These are phyloP conservation scores for Pseudomyrmex dendroicus DNA, from an alignment of 1,140 invertebrate genomes.

Conservation along the genomic window DNA sequence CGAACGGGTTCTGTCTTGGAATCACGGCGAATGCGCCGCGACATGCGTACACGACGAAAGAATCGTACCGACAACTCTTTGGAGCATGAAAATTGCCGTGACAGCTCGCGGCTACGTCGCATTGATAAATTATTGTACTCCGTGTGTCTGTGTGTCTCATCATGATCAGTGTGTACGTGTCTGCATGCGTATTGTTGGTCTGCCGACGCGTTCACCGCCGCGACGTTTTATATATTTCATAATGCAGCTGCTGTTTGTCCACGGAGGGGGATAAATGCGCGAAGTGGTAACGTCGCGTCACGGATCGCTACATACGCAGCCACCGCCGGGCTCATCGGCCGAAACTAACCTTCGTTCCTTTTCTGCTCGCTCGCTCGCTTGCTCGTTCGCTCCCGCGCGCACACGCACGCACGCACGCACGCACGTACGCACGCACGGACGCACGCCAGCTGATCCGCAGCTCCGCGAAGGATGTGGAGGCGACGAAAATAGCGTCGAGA, in stretches of 20 bases:
- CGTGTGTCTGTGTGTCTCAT: background rate
- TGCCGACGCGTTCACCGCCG: no score
- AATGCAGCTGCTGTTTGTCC: background rate
- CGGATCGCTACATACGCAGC: constrained; percentile 43
- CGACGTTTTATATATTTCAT: background rate
- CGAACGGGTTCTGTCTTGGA: constrained; percentile 18
- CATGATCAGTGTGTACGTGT: background rate
- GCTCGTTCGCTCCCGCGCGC: background rate
- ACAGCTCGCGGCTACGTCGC: background rate
- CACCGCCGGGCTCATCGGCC: constrained; percentile 45
- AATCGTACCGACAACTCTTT: no score
- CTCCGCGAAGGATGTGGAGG: constrained; percentile 52
- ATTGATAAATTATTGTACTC: background rate
- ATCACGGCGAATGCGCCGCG: background rate
- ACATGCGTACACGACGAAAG: no score
- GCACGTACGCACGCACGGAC: background rate
- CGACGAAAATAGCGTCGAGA: constrained; percentile 75
- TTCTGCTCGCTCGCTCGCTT: background rate
- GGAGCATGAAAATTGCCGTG: background rate
- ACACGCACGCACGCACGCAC: constrained; percentile 21
- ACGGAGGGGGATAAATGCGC: background rate
- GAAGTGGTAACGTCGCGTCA: background rate
- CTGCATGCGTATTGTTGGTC: no score
- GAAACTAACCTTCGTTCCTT: constrained; percentile 71
- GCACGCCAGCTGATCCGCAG: constrained; percentile 29